A percentile compares a stretch with the other conserved stretches of the same genome.
These are phyloP conservation scores for Chouioia cunea DNA, from an alignment of 2,888 invertebrate species.

Conservation along the genomic window DNA sequence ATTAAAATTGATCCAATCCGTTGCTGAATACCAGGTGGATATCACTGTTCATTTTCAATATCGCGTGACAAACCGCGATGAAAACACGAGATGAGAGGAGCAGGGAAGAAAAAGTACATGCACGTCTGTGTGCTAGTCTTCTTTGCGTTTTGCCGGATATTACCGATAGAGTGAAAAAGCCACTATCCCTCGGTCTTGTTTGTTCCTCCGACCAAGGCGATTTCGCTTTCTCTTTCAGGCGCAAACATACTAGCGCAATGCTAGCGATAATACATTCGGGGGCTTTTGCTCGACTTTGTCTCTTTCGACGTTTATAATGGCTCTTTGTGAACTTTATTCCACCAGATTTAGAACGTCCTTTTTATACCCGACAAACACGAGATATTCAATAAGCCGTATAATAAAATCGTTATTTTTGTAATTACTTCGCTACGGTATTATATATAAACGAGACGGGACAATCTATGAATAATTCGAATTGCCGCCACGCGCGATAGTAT, in stretches of 20 bases:
- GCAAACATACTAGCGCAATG: slow-evolving; percentile 4
- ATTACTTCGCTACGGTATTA: neutral
- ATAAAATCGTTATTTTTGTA: too few species aligned
- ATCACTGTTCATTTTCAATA: too few species aligned
- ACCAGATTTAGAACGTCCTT: too few species aligned
- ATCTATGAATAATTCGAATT: neutral
- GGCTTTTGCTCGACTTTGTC: slow-evolving; percentile 16
- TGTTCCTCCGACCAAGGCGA: slow-evolving; percentile 21
- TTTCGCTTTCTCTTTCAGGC: slow-evolving; percentile 5
- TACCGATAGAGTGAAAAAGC: slow-evolving; percentile 38
- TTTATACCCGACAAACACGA: too few species aligned
- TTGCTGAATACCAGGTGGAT: too few species aligned
- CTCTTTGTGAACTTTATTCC: slow-evolving; percentile 15
- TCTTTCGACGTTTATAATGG: slow-evolving; percentile 17
- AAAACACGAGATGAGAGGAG: neutral
- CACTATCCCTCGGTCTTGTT: slow-evolving; percentile 25
- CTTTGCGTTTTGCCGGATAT: slow-evolving; percentile 30
- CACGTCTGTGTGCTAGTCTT: slow-evolving; percentile 1
- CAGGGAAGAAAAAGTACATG: neutral
- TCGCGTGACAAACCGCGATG: too few species aligned
- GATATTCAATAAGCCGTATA: too few species aligned
- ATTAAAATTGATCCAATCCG: too few species aligned
- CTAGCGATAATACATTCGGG: slow-evolving; percentile 31
- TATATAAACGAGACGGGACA: neutral
- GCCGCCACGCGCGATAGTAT: too few species aligned